Percentiles rank a stretch among this genome's conserved stretches.
These are phyloP conservation scores for Neogobius melanostomus DNA, from an alignment of 2,113 vertebrate species.

Conservation along the genomic window DNA sequence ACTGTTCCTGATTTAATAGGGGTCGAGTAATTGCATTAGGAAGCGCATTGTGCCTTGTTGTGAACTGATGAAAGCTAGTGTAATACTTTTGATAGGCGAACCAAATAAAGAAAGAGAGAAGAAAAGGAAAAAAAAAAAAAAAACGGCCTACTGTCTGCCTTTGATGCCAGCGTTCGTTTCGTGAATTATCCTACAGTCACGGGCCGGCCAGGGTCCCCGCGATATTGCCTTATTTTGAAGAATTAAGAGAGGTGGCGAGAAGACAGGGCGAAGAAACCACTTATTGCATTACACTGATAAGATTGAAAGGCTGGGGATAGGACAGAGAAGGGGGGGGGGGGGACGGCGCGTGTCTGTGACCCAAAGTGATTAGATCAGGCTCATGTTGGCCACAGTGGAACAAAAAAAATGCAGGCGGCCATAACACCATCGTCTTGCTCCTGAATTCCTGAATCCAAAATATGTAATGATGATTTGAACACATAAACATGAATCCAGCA, in stretches of 20 bases:
- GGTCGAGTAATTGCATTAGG: conserved; percentile 77
- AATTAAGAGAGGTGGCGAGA: conserved; percentile 77
- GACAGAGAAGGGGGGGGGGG: conserved; percentile 12
- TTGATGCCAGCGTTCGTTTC: conserved; percentile 76
- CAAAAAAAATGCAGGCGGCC: conserved; percentile 72
- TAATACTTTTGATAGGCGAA: conserved; percentile 76
- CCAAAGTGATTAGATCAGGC: conserved; percentile 74
- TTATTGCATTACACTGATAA: conserved; percentile 79
- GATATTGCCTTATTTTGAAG: conserved; percentile 79
- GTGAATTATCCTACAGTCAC: conserved; percentile 73
- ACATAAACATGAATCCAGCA: too few relatives aligned
- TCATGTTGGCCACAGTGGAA: conserved; percentile 67
- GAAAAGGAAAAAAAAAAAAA: conserved; percentile 43
- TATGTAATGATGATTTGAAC: too few relatives aligned
- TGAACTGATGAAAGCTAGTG: conserved; percentile 77
- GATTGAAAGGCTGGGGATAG: conserved; percentile 69
- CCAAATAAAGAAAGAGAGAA: conserved; percentile 49
- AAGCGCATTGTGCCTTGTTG: conserved; percentile 74
- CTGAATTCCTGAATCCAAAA: background rate
- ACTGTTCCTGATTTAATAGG: conserved; percentile 78
- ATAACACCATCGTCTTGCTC: conserved; percentile 60
- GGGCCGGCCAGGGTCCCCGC: conserved; percentile 69
- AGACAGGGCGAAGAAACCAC: conserved; percentile 70
- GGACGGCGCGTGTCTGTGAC: conserved; percentile 27
- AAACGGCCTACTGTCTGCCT: conserved; percentile 58